Conservation (phyloP, 2,113 vertebrate genomes). For the Oriolus oriolus region DNA sequence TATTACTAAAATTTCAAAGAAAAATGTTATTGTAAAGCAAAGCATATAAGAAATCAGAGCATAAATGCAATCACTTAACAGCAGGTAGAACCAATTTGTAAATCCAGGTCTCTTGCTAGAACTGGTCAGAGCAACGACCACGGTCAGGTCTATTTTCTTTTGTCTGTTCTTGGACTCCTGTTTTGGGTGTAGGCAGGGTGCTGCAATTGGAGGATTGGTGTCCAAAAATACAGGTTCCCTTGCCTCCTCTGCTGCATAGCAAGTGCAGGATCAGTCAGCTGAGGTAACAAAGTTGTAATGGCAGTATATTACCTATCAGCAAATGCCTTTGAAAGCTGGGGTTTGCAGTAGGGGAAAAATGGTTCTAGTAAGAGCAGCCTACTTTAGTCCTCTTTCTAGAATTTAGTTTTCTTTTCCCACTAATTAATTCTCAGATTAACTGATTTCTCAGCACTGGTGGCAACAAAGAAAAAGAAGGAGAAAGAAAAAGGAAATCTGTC, state of each 20-base stretch:
- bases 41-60: not conserved
- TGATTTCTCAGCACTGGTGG: not conserved
- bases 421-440: not conserved
- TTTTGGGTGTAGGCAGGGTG: not conserved
- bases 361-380: not conserved
- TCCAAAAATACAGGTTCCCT: not conserved
- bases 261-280: not conserved
- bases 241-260: not conserved
- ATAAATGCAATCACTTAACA: not conserved
- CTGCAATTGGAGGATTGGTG: not conserved
- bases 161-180: not conserved
- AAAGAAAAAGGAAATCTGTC: not conserved
- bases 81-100: not conserved
- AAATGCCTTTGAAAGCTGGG: not conserved
- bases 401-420: not conserved
- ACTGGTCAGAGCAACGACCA: not conserved
- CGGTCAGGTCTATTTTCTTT: not conserved
- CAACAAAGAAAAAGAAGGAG: not conserved
- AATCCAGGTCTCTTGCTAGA: not conserved
- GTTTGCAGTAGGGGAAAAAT: not conserved
- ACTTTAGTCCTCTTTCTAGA: not conserved
- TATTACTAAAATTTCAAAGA: not conserved
- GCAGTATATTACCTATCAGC: not conserved
- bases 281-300: not conserved
- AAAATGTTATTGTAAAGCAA: not conserved